Conservation (phyloP, 2,113 vertebrate genomes). For the Phaethon lepturus region DNA sequence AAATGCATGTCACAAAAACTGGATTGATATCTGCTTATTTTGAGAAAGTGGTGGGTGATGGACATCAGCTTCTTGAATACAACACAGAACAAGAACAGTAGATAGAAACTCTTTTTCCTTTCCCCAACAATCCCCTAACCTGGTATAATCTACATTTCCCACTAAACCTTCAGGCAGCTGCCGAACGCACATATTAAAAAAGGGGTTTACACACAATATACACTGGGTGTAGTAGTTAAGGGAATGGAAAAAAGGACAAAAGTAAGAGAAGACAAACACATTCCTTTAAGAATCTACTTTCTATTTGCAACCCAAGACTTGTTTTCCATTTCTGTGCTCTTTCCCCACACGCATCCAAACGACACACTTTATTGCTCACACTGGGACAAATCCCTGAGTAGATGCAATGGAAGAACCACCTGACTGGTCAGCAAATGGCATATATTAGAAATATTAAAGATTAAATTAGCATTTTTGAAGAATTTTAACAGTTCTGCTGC, state of each 20-base stretch:
- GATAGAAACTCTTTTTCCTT: not conserved
- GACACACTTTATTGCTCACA: not conserved
- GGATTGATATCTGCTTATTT: not conserved
- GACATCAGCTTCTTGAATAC: not conserved
- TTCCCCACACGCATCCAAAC: accelerated
- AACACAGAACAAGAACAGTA: not conserved
- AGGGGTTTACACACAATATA: not conserved
- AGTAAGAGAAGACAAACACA: not conserved
- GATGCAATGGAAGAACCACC: not conserved
- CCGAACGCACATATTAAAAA: not conserved
- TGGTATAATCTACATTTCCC: not conserved
- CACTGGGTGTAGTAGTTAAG: not conserved
- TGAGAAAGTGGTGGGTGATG: not conserved
- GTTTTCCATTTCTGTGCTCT: not conserved
- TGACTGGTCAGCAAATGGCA: not conserved
- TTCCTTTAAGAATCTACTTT: not conserved
- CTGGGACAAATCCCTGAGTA: not conserved
- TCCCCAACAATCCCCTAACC: not conserved
- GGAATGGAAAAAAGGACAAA: not conserved
- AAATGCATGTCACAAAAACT: not conserved
- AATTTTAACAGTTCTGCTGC: not conserved
- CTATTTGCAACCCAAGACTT: not conserved
- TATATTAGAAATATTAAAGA: not conserved
- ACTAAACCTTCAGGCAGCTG: not conserved
- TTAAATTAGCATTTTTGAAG: not conserved